Conservation (phyloP, 1,140 invertebrate genomes). For the Ips typographus region DNA sequence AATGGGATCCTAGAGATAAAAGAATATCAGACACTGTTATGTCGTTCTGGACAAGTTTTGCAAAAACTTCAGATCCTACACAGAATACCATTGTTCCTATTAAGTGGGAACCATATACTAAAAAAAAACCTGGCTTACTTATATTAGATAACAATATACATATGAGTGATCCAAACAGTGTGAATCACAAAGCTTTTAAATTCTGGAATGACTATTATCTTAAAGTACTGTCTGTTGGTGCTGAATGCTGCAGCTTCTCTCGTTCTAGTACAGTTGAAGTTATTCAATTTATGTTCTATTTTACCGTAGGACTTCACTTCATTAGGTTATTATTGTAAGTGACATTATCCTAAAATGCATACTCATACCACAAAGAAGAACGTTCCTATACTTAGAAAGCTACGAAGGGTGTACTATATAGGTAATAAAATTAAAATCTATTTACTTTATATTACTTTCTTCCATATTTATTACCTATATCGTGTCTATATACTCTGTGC, state of each 20-base stretch:
- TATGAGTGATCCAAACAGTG: constrained; percentile 63
- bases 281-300: constrained; percentile 7
- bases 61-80: constrained; percentile 69
- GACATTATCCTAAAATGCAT: neutral
- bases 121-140: constrained; percentile 62
- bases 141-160: constrained; percentile 73
- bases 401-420: no score
- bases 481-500: no score
- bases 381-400: no score
- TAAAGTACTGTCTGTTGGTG: constrained; percentile 66
- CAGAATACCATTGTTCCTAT: constrained; percentile 62
- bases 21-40: constrained; percentile 74
- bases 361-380: no score
- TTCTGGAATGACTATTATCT: constrained; percentile 85
- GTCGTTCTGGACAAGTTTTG: constrained; percentile 75
- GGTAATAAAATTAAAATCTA: no score
- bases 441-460: no score
- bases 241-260: constrained; percentile 67
- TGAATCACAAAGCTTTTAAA: constrained; percentile 73
- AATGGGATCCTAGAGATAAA: constrained; percentile 74
- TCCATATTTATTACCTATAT: no score
- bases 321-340: neutral
- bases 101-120: constrained; percentile 70
- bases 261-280: constrained; percentile 30
- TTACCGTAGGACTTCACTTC: constrained; percentile 9